Evolutionary conservation across 2,888 invertebrate species (phyloP).

Genomic region (Odontocolon sp.): DNA sequence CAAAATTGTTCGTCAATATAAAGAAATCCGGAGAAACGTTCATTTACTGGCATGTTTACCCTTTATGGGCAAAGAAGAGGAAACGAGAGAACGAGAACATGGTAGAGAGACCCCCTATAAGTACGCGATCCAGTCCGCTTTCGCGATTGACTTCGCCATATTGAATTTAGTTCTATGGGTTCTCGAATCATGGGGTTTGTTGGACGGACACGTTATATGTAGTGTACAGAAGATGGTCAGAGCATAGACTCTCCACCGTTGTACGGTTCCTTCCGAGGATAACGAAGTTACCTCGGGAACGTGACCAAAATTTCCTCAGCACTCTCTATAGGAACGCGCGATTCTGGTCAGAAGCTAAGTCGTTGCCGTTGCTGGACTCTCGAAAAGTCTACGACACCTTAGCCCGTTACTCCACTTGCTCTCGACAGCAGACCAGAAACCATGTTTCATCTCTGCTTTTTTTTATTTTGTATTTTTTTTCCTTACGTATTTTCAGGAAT

Average conservation of each 20-base stretch:
- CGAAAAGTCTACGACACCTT: constrained; percentile 13
- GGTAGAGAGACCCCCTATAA: constrained; percentile 64
- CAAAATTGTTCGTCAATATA: too few relatives aligned
- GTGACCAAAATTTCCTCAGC: constrained; percentile 75
- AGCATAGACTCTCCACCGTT: constrained; percentile 61
- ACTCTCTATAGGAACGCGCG: constrained; percentile 11
- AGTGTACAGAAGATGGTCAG: constrained; percentile 34
- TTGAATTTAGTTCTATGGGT: constrained; percentile 79
- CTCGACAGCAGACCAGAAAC: neutral
- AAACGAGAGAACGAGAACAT: constrained; percentile 55
- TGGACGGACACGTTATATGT: constrained; percentile 69
- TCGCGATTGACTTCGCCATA: constrained; percentile 80
- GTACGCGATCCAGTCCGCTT: constrained; percentile 69
- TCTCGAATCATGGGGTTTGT: constrained; percentile 74
- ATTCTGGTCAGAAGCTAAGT: neutral
- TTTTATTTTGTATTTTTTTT: too few relatives aligned
- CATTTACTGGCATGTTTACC: too few relatives aligned
- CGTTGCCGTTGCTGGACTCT: constrained; percentile 22
- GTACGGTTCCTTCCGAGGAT: constrained; percentile 66
- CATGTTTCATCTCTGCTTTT: too few relatives aligned
- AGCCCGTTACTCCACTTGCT: too few relatives aligned
- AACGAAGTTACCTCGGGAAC: constrained; percentile 73
- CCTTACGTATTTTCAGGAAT: too few relatives aligned
- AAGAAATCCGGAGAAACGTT: too few relatives aligned
- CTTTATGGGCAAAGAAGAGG: neutral